Base-by-base conservation (phyloP, 2,113 vertebrate species). In the Crotalus horridus region DNA sequence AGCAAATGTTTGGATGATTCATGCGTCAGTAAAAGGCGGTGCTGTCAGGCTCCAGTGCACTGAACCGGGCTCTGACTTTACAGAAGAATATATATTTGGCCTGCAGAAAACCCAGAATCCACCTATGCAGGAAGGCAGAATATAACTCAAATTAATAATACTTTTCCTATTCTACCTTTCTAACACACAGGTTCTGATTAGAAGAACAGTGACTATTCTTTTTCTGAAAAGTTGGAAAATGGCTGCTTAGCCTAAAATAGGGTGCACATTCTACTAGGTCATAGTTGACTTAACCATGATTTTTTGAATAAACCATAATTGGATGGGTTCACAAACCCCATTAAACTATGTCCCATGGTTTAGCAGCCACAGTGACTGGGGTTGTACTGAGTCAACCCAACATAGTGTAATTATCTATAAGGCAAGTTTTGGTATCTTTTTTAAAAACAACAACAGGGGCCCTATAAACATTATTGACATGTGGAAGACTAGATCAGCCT, bases 1-100 rank as follows among this genome's bases (percentile, higher is more conserved):
- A 88, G 23, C 21, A 46, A 6, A 55, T 24, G 2, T 53, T 92
- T 94, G 92, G 29, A 59, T 56, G 29, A 94, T 85, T 26, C 54
- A n/a, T 26, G 53, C 2, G 55, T n/a, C 55, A 53, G 94, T 96
- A 93, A 29, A 85, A 92, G 59, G 8, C n/a, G 10, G 23, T 6
- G 53, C 53, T 74, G n/a, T 89, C 33, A n/a, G 11, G 81, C 33
- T 81, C 15, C 43, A 21, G 12, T 46, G 33, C 24, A 39, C 1
- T 26, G 9, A 26, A 33, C 24, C 46, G 23, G 54, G 24, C 46
- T 51, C 56, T 23, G 53, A 92, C 7, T 56, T 55, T 55, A 39
- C n/a, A 81, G 33, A 81, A 81, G 6, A 33, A 39, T 81, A 81
- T 8, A 39, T 39, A 39, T 39, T 20, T 81, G 69, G n/a, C 15